A percentile compares a stretch with the other conserved stretches of the same genome.
phyloP scores from a whole-genome alignment of 2,797 vertebrate species.

The Atherinosoma microstoma region DNA sequence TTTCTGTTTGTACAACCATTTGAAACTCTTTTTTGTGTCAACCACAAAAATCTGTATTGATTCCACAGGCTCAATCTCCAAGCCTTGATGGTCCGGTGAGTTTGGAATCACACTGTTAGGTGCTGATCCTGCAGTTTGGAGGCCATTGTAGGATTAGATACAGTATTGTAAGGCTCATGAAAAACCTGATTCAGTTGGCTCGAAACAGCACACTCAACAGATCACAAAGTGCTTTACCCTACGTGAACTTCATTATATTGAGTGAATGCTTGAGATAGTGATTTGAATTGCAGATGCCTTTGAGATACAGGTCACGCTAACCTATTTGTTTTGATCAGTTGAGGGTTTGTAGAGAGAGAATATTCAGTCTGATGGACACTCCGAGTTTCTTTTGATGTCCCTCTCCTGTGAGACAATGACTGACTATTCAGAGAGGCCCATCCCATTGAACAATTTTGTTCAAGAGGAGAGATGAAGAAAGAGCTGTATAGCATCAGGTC shows the following conservation, averaged over 20 bases:
- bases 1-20: not conserved
- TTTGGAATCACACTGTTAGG: conserved; percentile 35
- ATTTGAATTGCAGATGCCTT: conserved; percentile 56
- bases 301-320: conserved; percentile 28
- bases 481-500: conserved; percentile 59
- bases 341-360: conserved; percentile 56
- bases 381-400: conserved; percentile 59
- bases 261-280: conserved; percentile 4
- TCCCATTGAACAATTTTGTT: conserved; percentile 42
- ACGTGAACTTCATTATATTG: conserved; percentile 11
- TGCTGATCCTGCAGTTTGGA: conserved; percentile 39
- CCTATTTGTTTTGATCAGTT: conserved; percentile 60
- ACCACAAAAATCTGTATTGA: conserved; percentile 6
- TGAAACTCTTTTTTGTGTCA: not conserved
- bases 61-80: conserved; percentile 19
- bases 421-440: conserved; percentile 37
- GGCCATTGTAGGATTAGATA: conserved; percentile 22
- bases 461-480: conserved; percentile 21
- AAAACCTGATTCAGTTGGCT: conserved; percentile 17
- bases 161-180: conserved; percentile 1
- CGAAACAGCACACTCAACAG: conserved; percentile 33
- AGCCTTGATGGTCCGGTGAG: not conserved
- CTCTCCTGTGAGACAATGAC: conserved; percentile 36
- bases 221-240: conserved; percentile 24
- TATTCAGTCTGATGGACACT: conserved; percentile 35